These are phyloP conservation scores for Himalopsyche anomala DNA, from an alignment of 2,888 invertebrate genomes.

Conservation along the genomic window DNA sequence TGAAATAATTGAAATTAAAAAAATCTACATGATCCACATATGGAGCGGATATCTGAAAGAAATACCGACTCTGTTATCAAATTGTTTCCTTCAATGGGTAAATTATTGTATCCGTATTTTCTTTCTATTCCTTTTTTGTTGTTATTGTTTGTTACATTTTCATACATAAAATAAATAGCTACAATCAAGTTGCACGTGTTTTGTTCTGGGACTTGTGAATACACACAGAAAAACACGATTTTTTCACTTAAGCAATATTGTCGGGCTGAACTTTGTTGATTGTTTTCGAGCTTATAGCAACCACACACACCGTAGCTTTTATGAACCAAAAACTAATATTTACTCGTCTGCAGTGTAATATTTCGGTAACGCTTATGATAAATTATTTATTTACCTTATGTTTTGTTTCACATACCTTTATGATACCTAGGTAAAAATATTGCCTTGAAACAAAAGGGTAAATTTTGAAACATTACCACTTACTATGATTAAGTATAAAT, in stretches of 20 bases:
- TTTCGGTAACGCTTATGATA: background rate
- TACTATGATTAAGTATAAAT: no score
- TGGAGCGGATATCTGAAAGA: no score
- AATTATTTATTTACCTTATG: conserved; percentile 12
- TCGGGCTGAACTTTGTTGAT: conserved; percentile 31
- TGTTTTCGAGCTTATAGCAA: conserved; percentile 19
- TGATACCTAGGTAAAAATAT: no score
- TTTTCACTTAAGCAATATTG: conserved; percentile 31
- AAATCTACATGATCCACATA: no score
- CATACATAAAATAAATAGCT: background rate
- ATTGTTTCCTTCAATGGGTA: no score
- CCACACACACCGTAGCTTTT: conserved; percentile 1
- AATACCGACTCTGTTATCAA: no score
- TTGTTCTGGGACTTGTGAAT: background rate
- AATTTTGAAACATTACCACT: no score
- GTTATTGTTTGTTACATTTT: background rate
- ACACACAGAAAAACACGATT: conserved; percentile 7
- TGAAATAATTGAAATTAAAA: no score
- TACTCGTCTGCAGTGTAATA: conserved; percentile 7
- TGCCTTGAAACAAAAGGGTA: no score
- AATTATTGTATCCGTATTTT: no score
- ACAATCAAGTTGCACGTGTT: background rate
- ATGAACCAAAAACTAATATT: conserved; percentile 34
- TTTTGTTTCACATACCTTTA: background rate
- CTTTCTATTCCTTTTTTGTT: no score